Evolutionary conservation across 2,113 vertebrate genomes (phyloP).

Genomic region (Benitochromis conjunctus): DNA sequence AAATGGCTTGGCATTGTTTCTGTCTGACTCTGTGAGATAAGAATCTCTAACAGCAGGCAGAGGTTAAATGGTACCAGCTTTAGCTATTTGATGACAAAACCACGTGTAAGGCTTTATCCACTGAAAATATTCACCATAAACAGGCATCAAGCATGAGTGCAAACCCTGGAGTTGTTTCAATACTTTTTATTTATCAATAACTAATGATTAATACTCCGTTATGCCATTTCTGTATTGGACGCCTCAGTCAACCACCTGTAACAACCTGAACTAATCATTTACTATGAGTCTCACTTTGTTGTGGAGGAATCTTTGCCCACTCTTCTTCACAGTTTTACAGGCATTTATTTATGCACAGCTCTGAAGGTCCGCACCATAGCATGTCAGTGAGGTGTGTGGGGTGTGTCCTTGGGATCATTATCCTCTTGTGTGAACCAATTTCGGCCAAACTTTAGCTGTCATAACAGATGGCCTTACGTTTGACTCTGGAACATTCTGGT

Average conservation of each 20-base stretch:
- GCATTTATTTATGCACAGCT: not conserved
- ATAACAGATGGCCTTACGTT: not conserved
- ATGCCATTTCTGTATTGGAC: rapidly evolving
- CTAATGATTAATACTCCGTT: rapidly evolving
- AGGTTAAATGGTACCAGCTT: not conserved
- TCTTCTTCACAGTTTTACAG: not conserved
- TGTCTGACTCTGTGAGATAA: not conserved
- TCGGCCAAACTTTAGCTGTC: rapidly evolving
- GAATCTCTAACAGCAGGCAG: not conserved
- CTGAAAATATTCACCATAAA: not conserved
- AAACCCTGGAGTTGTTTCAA: not conserved
- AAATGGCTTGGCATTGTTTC: not conserved
- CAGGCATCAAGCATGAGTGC: not conserved
- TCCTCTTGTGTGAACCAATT: not conserved
- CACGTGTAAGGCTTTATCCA: not conserved
- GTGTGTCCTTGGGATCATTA: not conserved
- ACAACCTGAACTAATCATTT: not conserved
- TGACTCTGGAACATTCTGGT: not conserved
- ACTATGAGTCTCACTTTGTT: not conserved
- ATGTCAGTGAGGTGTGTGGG: not conserved
- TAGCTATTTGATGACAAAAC: not conserved
- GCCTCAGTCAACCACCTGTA: not conserved
- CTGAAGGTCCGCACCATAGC: not conserved
- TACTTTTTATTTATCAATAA: not conserved
- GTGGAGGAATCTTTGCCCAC: not conserved